These are phyloP conservation scores for Glyphotaelius pellucidus DNA, from an alignment of 2,888 invertebrate species.

Conservation along the genomic window DNA sequence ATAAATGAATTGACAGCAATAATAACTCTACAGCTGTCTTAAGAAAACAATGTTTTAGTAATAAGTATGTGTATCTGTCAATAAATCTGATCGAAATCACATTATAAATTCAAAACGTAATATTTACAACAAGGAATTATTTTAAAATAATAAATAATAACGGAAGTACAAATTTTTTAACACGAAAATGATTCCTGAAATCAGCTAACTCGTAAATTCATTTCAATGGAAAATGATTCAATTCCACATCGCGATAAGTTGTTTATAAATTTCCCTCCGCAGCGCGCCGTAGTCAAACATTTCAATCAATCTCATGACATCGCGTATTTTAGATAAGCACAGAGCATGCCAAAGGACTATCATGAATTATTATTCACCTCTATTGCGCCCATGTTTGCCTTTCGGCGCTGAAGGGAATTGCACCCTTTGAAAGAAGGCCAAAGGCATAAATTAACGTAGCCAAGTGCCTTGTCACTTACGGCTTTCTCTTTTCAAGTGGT, in stretches of 20 bases:
- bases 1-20: no score
- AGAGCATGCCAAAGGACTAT: constrained; percentile 9
- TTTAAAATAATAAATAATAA: background rate
- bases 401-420: background rate
- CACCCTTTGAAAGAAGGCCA: background rate
- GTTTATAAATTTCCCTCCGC: constrained; percentile 1
- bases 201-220: background rate
- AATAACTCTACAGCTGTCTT: background rate
- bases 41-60: background rate
- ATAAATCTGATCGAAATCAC: no score
- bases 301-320: constrained; percentile 23
- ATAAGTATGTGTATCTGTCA: background rate
- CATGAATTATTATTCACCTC: constrained; percentile 15
- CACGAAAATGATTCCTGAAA: background rate
- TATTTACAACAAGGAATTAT: background rate
- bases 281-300: constrained; percentile 14
- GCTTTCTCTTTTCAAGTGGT: background rate
- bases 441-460: constrained; percentile 7
- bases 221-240: background rate
- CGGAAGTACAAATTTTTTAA: background rate
- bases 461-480: background rate
- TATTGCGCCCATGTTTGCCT: background rate
- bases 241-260: background rate
- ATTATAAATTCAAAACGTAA: background rate
- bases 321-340: constrained; percentile 16